Evolutionary conservation across 1,140 invertebrate species (phyloP), one percentile per base, ranked within the genome.

Genomic region (Halictus rubicundus): DNA sequence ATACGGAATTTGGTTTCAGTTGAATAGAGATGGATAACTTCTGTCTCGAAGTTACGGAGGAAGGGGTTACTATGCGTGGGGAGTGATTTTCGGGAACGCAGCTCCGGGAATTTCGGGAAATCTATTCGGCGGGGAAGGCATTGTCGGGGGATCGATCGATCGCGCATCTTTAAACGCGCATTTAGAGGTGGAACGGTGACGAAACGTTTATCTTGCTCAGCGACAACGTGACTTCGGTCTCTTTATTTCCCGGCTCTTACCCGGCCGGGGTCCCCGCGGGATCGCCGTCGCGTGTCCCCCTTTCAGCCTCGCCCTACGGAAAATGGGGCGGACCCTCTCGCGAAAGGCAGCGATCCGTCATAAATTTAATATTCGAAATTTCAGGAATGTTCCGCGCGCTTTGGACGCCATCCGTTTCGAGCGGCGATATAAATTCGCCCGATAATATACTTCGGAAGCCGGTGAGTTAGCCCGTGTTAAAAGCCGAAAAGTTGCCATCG

Each of bases 321-420:
- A 74, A 86, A 83, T 78, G 68, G 84, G 68, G 60, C 66, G 73
- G 65, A 59, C 73, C 78, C 80, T 10, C n/a, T 23, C 64, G 82
- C 76, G 75, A 78, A 82, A 83, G 86, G 76, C 85, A 83, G 78
- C 85, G 85, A 91, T 91, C 88, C 89, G 90, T 92, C 90, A 91
- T 87, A 84, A 89, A 87, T 90, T 91, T 91, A 91, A 89, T 90
- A 89, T 87, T 87, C 84, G 78, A 90, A 90, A 91, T 89, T 91
- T 91, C 78, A 85, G 70, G 82, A 84, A 85, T 87, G 86, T 87
- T 84, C 83, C 69, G 59, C 81, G 59, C 78, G 75, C 78, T 76
- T 87, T 82, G 72, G 76, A 74, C 46, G 72, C 85, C 85, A 87
- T 87, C 80, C 85, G 81, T 87, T 86, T 76, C 74, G 69, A 79